phyloP scores from a whole-genome alignment of 1,140 invertebrate genomes.

The Heliconius congener region DNA sequence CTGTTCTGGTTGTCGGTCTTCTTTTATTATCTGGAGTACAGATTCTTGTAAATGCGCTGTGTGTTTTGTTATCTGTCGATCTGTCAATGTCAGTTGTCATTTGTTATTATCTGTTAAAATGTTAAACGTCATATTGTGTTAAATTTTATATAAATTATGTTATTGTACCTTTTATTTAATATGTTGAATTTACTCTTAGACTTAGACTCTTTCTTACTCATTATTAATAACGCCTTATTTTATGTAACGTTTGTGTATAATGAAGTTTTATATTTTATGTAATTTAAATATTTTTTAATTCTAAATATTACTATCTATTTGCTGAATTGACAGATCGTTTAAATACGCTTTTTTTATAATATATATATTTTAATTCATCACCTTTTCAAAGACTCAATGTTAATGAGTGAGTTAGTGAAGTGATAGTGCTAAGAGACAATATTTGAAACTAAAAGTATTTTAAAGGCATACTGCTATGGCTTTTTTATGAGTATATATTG shows the following conservation, averaged over 20 bases:
- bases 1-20: neutral
- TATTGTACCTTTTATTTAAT: too few relatives aligned
- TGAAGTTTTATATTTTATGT: neutral
- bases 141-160: too few relatives aligned
- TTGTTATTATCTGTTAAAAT: neutral
- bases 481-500: neutral
- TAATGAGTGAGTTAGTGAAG: constrained; percentile 4
- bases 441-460: neutral
- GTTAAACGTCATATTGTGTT: too few relatives aligned
- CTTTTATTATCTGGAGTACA: neutral
- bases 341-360: neutral
- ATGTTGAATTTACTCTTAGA: too few relatives aligned
- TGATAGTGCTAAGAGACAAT: constrained; percentile 4
- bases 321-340: neutral
- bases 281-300: neutral
- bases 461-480: neutral
- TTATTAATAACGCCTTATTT: too few relatives aligned
- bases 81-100: neutral
- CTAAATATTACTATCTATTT: neutral
- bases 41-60: neutral
- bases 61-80: neutral
- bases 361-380: neutral
- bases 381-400: constrained; percentile 14
- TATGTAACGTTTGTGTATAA: too few relatives aligned
- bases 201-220: too few relatives aligned